These are phyloP conservation scores for Alouatta caraya DNA, from an alignment of 2,797 vertebrate species.

Conservation along the genomic window DNA sequence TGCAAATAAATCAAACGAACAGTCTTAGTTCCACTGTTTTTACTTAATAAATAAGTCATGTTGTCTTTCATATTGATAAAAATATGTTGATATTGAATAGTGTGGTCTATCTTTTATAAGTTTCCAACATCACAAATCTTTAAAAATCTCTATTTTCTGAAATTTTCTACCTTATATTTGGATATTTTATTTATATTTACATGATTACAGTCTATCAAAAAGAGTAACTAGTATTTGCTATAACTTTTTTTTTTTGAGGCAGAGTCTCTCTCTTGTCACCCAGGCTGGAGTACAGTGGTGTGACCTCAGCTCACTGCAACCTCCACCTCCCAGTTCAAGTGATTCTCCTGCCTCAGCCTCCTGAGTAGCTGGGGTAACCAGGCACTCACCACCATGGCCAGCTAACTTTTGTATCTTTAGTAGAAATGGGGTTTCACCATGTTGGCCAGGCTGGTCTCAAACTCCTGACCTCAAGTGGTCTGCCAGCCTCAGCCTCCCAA, in stretches of 20 bases:
- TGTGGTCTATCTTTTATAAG: background rate
- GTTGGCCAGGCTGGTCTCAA: background rate
- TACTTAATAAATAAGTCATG: background rate
- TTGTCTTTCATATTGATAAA: background rate
- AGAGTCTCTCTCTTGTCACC: background rate
- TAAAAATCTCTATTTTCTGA: background rate
- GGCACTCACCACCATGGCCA: background rate
- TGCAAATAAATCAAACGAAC: background rate
- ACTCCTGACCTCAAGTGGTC: background rate
- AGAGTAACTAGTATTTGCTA: background rate
- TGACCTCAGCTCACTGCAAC: background rate
- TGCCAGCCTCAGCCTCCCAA: background rate
- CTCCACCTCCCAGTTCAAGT: background rate
- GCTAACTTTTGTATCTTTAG: background rate
- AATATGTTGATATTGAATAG: background rate
- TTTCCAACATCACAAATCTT: background rate
- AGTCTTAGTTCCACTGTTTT: background rate
- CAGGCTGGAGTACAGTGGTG: background rate
- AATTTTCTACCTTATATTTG: background rate
- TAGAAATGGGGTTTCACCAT: background rate
- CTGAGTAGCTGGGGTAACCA: background rate
- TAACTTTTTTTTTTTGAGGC: background rate
- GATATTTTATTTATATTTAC: constrained; percentile 20
- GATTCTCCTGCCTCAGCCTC: background rate
- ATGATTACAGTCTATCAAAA: background rate